Evolutionary conservation across 2,888 invertebrate species (phyloP).

Genomic region (Caenorhabditis zanzibari): DNA sequence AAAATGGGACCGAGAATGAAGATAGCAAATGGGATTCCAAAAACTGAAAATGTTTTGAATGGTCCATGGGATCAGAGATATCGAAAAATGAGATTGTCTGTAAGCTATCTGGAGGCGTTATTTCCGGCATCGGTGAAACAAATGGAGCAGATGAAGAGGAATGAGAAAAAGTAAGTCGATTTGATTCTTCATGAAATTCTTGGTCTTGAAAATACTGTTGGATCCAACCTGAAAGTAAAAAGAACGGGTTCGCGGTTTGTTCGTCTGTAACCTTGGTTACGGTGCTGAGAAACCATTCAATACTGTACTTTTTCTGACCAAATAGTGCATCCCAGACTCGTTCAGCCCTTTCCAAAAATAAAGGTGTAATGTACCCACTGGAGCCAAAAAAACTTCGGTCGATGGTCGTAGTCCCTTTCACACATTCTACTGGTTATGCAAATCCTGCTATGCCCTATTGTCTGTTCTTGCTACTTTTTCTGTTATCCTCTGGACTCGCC

Average conservation of each 20-base stretch:
- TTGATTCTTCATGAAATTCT: background rate
- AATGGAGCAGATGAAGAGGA: slow-evolving; percentile 37
- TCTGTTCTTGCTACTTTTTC: slow-evolving; percentile 45
- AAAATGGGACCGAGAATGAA: slow-evolving; percentile 45
- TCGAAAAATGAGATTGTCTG: slow-evolving; percentile 46
- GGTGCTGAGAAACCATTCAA: no score
- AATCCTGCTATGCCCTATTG: slow-evolving; percentile 46
- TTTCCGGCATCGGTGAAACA: slow-evolving; percentile 54
- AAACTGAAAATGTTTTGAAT: slow-evolving; percentile 41
- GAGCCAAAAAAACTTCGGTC: slow-evolving; percentile 28
- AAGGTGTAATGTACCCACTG: background rate
- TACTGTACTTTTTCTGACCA: background rate
- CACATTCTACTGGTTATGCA: slow-evolving; percentile 34
- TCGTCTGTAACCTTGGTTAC: background rate
- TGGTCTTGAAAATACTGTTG: no score
- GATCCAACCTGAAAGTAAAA: no score
- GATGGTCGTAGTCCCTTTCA: slow-evolving; percentile 20
- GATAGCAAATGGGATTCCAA: slow-evolving; percentile 37
- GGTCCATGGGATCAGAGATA: slow-evolving; percentile 46
- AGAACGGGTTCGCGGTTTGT: background rate
- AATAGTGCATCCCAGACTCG: no score
- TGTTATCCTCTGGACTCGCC: slow-evolving; percentile 38
- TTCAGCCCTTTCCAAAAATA: background rate
- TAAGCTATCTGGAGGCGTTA: slow-evolving; percentile 51
- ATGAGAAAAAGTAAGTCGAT: slow-evolving; percentile 28